These are phyloP conservation scores for Tenthredo amoena DNA, from an alignment of 2,888 invertebrate species.

Conservation along the genomic window DNA sequence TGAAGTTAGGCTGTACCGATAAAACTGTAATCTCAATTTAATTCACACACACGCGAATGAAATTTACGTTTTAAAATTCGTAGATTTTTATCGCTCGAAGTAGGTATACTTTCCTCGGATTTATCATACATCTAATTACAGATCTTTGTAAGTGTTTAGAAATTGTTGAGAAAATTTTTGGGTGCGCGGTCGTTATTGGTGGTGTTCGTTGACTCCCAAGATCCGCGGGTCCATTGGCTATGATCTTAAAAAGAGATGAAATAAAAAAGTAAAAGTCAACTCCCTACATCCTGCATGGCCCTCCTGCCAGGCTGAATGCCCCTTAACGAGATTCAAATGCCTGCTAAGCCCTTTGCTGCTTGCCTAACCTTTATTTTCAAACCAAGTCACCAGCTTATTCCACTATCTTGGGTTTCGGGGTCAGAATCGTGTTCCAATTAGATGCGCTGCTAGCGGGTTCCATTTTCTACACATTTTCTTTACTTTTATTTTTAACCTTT, in stretches of 20 bases:
- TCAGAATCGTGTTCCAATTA: slow-evolving; percentile 77
- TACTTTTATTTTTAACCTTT: slow-evolving; percentile 39
- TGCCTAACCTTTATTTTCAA: slow-evolving; percentile 43
- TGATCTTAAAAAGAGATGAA: not conserved
- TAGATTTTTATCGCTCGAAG: not conserved
- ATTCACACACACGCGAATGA: not conserved
- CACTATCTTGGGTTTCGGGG: slow-evolving; percentile 73
- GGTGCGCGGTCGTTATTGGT: not conserved
- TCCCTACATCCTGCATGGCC: slow-evolving; percentile 38
- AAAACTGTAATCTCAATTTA: too few relatives aligned
- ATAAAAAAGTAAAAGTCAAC: not conserved
- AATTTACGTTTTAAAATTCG: not conserved
- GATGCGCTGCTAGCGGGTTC: slow-evolving; percentile 59
- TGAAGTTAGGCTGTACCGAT: too few relatives aligned
- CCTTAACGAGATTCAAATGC: slow-evolving; percentile 63
- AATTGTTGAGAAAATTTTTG: not conserved
- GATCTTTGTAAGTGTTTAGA: not conserved
- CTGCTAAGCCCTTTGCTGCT: slow-evolving; percentile 26
- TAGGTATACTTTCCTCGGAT: not conserved
- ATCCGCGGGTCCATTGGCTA: not conserved
- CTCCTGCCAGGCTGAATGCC: slow-evolving; percentile 12
- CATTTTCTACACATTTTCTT: slow-evolving; percentile 58
- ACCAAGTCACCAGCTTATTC: slow-evolving; percentile 63
- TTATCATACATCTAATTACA: not conserved
- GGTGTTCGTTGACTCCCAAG: not conserved